Percentiles rank a stretch among this genome's conserved stretches.
These are phyloP conservation scores for Morinoia aosen DNA, from an alignment of 2,888 invertebrate species.

Conservation along the genomic window DNA sequence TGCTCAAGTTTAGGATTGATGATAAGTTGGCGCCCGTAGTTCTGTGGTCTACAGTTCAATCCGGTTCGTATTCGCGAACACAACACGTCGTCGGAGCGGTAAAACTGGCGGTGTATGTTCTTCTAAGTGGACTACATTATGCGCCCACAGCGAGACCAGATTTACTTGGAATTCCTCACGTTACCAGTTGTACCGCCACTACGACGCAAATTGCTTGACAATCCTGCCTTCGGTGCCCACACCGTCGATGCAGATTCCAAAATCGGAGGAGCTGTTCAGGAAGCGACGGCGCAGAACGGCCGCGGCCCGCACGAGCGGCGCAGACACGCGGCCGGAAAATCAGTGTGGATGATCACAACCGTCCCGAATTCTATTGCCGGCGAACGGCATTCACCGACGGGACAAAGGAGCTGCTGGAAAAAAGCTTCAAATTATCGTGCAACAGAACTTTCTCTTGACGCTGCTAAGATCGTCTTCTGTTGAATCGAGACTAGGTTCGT, in stretches of 20 bases:
- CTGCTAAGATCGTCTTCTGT: neutral
- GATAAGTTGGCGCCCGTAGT: neutral
- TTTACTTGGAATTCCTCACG: no score
- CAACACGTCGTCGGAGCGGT: no score
- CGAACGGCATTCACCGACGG: neutral
- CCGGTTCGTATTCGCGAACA: neutral
- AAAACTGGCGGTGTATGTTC: no score
- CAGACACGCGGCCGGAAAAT: slow-evolving; percentile 44
- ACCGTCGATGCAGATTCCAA: neutral
- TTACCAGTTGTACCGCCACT: no score
- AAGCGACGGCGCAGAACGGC: neutral
- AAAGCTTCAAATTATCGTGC: neutral
- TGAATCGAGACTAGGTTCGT: neutral
- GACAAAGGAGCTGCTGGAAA: neutral
- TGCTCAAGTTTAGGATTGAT: neutral
- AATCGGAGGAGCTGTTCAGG: neutral
- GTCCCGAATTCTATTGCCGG: neutral
- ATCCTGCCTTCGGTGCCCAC: no score
- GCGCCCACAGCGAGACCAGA: no score
- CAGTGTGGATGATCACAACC: slow-evolving; percentile 31
- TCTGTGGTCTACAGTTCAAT: neutral
- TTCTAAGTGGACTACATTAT: no score
- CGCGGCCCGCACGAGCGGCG: neutral
- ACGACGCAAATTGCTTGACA: no score
- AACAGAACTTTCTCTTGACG: neutral